Base-by-base conservation (phyloP, 2,888 invertebrate genomes). In the Stenchaetothrips biformis region DNA sequence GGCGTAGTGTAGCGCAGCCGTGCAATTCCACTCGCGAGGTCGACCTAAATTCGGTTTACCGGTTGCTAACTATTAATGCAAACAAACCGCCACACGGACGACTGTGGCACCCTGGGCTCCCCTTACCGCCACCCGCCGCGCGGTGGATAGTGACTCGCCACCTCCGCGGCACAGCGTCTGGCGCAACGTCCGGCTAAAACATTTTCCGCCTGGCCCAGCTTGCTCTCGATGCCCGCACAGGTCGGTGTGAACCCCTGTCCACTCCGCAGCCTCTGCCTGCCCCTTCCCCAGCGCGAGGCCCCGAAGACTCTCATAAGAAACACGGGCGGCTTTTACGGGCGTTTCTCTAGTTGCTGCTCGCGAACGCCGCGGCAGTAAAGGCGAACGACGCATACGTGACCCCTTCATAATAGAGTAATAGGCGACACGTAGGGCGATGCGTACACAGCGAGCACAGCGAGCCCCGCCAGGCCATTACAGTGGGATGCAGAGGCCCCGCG, bases 371-470 rank as follows among this genome's bases (percentile, higher is more conserved):
- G 21, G 9, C 21, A 25, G 25, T 74, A 74, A 74, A 74, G 25
- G 67, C 67, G 67, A 74, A 74, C 67, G 67, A 25, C 67, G 67
- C 67, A 74, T 25, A 74, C 67, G 67, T 74, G 67, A 74, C 67
- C 67, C 21, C 67, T 21, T 67, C 67, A 21, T 67, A 67, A 74
- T 74, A 74, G 67, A 74, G 67, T 74, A 74, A 74, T 25, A 59
- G 67, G 67, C 67, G 67, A 74, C 67, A 74, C 67, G 67, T 74
- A 74, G 9, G 11, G 21, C 59, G 13, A 18, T 18, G 59, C 59
- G 53, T 9, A 16, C 6, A 18, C 59, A 59, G 67, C 25, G 67
- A 13, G 67, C 67, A 4, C 25, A 6, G 11, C 16, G 53, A 53
- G 53, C 37, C 37, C 37, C 37, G 37, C 37, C 37, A 37, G 37